phyloP scores from a whole-genome alignment of 2,113 vertebrate genomes.

The Haemorhous mexicanus region DNA sequence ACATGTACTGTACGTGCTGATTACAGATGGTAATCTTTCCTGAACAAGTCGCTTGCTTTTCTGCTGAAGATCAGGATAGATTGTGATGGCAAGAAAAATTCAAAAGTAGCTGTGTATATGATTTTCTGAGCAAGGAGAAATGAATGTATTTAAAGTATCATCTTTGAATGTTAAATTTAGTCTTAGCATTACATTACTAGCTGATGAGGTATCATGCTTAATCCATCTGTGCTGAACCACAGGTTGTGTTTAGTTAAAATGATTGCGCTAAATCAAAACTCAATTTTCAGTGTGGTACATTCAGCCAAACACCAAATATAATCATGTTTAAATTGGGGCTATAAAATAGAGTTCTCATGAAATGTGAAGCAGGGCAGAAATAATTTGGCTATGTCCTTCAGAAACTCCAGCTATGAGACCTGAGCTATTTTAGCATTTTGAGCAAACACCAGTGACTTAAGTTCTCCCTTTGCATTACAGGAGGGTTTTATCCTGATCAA shows the following conservation, averaged over 20 bases:
- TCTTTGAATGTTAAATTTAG: background rate
- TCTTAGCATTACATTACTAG: background rate
- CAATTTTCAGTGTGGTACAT: slow-evolving; percentile 10
- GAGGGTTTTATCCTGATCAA: background rate
- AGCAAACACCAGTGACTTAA: background rate
- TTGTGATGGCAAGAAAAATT: background rate
- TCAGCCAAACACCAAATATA: slow-evolving; percentile 20
- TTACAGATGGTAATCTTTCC: background rate
- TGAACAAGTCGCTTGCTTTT: background rate
- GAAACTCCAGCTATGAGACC: background rate
- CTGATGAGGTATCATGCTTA: background rate
- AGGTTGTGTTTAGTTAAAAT: slow-evolving; percentile 21
- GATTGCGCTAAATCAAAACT: slow-evolving; percentile 30
- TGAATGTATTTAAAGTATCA: background rate
- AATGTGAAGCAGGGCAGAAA: slow-evolving; percentile 11
- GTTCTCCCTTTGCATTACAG: background rate
- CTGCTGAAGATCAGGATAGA: background rate
- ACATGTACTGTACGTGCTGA: background rate
- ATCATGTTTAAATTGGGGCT: slow-evolving; percentile 3
- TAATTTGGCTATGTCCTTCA: slow-evolving; percentile 10
- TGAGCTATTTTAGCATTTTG: slow-evolving; percentile 2
- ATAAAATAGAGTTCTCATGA: background rate
- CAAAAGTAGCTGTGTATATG: background rate
- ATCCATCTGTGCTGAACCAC: background rate
- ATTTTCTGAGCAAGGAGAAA: background rate